These are phyloP conservation scores for Corella eumyota DNA, from an alignment of 23 tunicate species.

Conservation along the genomic window DNA sequence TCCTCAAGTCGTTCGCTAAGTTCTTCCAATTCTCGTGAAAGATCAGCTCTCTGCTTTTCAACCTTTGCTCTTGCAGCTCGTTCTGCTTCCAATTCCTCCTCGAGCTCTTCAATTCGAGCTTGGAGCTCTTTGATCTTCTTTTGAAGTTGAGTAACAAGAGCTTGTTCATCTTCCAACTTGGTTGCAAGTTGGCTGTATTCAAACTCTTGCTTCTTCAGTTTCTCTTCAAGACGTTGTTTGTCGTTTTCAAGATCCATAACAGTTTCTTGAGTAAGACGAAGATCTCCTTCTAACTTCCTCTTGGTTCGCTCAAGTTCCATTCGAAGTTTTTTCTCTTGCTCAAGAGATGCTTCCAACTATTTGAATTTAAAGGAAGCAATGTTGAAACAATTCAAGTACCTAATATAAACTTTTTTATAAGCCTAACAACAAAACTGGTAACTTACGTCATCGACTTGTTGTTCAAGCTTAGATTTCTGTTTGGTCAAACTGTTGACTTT, in stretches of 20 bases:
- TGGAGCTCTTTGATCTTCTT: constrained; percentile 97
- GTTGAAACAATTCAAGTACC: not conserved
- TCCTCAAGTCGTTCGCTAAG: constrained; percentile 95
- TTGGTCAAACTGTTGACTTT: constrained; percentile 89
- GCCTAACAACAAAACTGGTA: too few relatives aligned
- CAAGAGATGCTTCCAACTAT: constrained; percentile 82
- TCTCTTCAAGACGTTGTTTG: constrained; percentile 85
- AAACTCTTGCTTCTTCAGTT: constrained; percentile 86
- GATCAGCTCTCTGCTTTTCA: constrained; percentile 88
- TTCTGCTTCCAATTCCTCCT: constrained; percentile 97
- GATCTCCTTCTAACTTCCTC: constrained; percentile 89
- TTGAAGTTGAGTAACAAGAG: constrained; percentile 77
- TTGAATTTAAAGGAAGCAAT: not conserved
- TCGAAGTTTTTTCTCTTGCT: constrained; percentile 92
- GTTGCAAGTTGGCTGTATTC: constrained; percentile 89
- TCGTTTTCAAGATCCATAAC: constrained; percentile 91
- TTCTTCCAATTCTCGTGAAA: constrained; percentile 94
- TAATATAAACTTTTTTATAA: too few relatives aligned
- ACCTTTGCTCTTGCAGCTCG: constrained; percentile 88
- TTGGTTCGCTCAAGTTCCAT: constrained; percentile 87
- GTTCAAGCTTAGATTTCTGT: constrained; percentile 86
- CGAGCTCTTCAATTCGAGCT: constrained; percentile 93
- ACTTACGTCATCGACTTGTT: constrained; percentile 96
- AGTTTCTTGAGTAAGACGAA: constrained; percentile 75
- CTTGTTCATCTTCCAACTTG: constrained; percentile 97